Evolutionary conservation across 2,888 invertebrate genomes (phyloP).

Genomic region (Ditylenchus weischeri): DNA sequence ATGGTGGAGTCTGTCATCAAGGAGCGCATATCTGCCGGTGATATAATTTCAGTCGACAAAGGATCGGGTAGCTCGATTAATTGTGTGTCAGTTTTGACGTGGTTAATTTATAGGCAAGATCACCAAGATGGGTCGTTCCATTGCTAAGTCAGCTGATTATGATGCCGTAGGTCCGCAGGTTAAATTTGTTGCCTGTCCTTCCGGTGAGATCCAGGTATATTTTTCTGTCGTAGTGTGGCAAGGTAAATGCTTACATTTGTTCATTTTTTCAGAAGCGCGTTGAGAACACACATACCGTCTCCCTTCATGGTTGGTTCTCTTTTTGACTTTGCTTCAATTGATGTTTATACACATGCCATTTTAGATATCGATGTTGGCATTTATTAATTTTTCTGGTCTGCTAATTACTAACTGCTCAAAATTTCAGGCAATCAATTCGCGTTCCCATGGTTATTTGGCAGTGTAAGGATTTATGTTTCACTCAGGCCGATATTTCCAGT

Average conservation of each 20-base stretch:
- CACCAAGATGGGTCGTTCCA: slow-evolving; percentile 71
- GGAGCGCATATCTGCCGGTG: slow-evolving; percentile 72
- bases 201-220: slow-evolving; percentile 75
- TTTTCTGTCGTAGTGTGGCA: not conserved
- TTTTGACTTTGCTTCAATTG: no score
- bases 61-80: slow-evolving; percentile 76
- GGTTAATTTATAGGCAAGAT: slow-evolving; percentile 40
- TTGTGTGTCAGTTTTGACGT: not conserved
- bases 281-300: slow-evolving; percentile 93
- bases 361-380: not conserved
- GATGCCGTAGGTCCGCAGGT: slow-evolving; percentile 82
- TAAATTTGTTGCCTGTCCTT: slow-evolving; percentile 94
- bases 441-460: slow-evolving; percentile 73
- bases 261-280: slow-evolving; percentile 77
- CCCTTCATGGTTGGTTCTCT: slow-evolving; percentile 75
- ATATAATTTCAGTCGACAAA: slow-evolving; percentile 96
- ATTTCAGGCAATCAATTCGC: slow-evolving; percentile 74
- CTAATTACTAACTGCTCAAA: not conserved
- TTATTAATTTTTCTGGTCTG: not conserved
- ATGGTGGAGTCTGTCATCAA: slow-evolving; percentile 64
- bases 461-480: no score
- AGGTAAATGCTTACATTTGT: not conserved
- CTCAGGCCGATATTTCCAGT: no score
- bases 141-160: slow-evolving; percentile 91
- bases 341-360: slow-evolving; percentile 63